phyloP scores from a whole-genome alignment of 2,797 vertebrate species.

The Chanos chanos region DNA sequence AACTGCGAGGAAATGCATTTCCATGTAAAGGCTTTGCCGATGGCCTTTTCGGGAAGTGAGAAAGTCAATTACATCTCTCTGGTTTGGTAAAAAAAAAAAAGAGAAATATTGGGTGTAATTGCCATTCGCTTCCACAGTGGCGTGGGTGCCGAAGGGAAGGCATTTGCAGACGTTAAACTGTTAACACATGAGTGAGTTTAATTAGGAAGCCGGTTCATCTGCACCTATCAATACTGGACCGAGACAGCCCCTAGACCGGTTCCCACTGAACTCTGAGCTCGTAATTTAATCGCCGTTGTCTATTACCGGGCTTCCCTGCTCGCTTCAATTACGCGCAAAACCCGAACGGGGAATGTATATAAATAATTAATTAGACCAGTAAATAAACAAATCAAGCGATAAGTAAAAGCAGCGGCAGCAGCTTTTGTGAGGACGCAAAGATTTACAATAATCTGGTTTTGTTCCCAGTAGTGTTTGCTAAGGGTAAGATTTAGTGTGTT shows the following conservation, averaged over 20 bases:
- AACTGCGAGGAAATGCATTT: slow-evolving; percentile 40
- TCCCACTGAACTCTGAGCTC: slow-evolving; percentile 32
- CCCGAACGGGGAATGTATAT: slow-evolving; percentile 41
- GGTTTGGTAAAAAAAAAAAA: slow-evolving; percentile 42
- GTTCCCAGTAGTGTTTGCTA: slow-evolving; percentile 2
- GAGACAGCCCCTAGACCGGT: neutral
- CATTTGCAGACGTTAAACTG: slow-evolving; percentile 41
- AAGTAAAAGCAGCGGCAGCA: slow-evolving; percentile 40
- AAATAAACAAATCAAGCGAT: neutral
- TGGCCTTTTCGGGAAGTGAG: slow-evolving; percentile 35
- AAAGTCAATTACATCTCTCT: slow-evolving; percentile 47
- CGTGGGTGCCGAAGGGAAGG: slow-evolving; percentile 24
- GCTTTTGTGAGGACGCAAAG: slow-evolving; percentile 13
- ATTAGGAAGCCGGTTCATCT: slow-evolving; percentile 56
- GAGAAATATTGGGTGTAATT: slow-evolving; percentile 45
- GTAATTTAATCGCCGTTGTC: slow-evolving; percentile 55
- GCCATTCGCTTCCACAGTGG: slow-evolving; percentile 41
- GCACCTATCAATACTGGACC: slow-evolving; percentile 43
- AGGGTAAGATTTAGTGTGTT: neutral
- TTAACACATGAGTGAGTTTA: slow-evolving; percentile 60
- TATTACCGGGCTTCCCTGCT: slow-evolving; percentile 59
- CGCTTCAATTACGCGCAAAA: slow-evolving; percentile 57
- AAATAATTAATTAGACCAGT: slow-evolving; percentile 42
- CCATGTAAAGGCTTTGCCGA: neutral
- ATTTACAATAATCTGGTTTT: slow-evolving; percentile 18